These are phyloP conservation scores for Lasioglossum pauxillum DNA, from an alignment of 2,888 invertebrate species.

Conservation along the genomic window DNA sequence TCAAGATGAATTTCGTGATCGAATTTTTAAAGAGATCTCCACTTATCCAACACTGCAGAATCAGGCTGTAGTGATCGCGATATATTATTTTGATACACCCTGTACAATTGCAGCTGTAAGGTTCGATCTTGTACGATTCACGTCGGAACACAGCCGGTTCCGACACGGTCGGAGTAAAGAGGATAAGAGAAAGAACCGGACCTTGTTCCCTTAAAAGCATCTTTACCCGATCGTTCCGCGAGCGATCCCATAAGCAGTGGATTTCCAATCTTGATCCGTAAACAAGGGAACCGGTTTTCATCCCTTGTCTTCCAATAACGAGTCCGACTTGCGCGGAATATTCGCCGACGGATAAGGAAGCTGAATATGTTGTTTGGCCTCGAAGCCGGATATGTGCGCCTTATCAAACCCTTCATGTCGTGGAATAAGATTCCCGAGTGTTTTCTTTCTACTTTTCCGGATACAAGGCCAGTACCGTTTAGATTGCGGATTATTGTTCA, in stretches of 20 bases:
- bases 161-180: background rate
- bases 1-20: no score
- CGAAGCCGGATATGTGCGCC: background rate
- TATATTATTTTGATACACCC: no score
- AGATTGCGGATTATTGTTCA: background rate
- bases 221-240: background rate
- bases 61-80: no score
- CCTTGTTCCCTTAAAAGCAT: background rate
- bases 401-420: background rate
- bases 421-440: background rate
- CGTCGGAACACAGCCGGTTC: background rate
- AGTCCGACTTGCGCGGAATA: background rate
- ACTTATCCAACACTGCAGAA: no score
- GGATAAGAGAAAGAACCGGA: background rate
- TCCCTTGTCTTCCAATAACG: background rate
- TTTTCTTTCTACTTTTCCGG: background rate
- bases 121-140: background rate
- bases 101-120: background rate
- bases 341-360: background rate
- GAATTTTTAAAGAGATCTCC: no score
- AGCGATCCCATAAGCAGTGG: background rate
- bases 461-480: background rate
- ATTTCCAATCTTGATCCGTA: background rate
- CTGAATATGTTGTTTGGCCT: background rate
- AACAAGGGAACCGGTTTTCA: conserved; percentile 4